These are phyloP conservation scores for Heterodera filipjevi DNA, from an alignment of 2,888 invertebrate species.

Conservation along the genomic window DNA sequence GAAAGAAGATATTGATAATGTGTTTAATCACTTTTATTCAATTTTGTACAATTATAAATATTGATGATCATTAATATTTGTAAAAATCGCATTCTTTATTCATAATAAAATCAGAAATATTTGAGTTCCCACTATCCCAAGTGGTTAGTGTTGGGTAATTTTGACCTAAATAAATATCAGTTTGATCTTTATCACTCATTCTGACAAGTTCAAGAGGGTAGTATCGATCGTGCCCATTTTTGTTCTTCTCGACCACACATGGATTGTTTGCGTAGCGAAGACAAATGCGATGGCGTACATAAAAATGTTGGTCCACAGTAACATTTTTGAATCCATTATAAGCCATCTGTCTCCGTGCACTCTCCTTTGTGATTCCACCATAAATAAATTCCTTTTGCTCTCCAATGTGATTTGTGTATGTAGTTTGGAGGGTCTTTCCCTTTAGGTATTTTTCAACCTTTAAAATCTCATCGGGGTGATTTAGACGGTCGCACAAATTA, in stretches of 20 bases:
- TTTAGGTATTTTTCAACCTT: neutral
- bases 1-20: too few relatives aligned
- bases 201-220: neutral
- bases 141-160: too few relatives aligned
- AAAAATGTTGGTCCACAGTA: neutral
- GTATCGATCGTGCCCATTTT: neutral
- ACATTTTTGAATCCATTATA: neutral
- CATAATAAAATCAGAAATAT: too few relatives aligned
- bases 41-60: too few relatives aligned
- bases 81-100: too few relatives aligned
- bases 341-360: neutral
- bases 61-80: too few relatives aligned
- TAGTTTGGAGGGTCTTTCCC: constrained; percentile 4
- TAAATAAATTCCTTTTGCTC: neutral
- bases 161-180: too few relatives aligned
- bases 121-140: too few relatives aligned
- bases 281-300: constrained; percentile 13
- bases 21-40: too few relatives aligned
- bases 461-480: neutral
- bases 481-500: neutral
- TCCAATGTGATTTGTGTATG: neutral
- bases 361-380: neutral
- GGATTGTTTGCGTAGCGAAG: neutral
- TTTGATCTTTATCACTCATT: neutral
- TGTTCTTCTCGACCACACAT: neutral